phyloP scores from a whole-genome alignment of 2,113 vertebrate species.

The Cranoglanis bouderius region DNA sequence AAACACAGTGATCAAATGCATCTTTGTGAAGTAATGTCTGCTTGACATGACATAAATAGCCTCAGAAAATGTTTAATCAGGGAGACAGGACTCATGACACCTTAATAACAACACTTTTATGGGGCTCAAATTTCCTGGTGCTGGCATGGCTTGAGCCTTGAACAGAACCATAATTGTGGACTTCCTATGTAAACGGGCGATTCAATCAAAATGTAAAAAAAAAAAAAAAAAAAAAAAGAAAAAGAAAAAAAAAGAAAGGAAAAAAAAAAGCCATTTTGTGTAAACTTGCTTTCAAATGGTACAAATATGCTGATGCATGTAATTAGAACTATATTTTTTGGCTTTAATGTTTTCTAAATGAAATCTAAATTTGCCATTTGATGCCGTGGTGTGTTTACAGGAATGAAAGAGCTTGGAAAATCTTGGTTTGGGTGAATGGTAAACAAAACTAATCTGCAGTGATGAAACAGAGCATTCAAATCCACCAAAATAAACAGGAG shows the following conservation, averaged over 20 bases:
- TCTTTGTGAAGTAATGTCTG: slow-evolving; percentile 52
- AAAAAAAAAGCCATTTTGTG: slow-evolving; percentile 44
- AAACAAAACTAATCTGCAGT: slow-evolving; percentile 57
- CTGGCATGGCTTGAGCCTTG: slow-evolving; percentile 41
- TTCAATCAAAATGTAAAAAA: slow-evolving; percentile 54
- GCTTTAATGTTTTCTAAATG: slow-evolving; percentile 47
- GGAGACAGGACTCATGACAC: slow-evolving; percentile 55
- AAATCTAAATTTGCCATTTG: slow-evolving; percentile 48
- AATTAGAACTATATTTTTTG: slow-evolving; percentile 55
- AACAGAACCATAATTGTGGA: slow-evolving; percentile 55
- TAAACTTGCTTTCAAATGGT: slow-evolving; percentile 53
- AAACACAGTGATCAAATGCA: slow-evolving; percentile 52
- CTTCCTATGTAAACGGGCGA: slow-evolving; percentile 53
- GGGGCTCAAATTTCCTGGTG: slow-evolving; percentile 45
- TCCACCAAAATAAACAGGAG: slow-evolving; percentile 53
- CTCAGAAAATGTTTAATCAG: slow-evolving; percentile 53
- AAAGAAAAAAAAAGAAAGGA: slow-evolving; percentile 35
- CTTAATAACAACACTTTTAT: slow-evolving; percentile 54
- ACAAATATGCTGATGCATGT: slow-evolving; percentile 52
- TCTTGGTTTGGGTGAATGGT: slow-evolving; percentile 50
- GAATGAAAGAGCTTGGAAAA: slow-evolving; percentile 52
- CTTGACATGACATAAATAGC: slow-evolving; percentile 54
- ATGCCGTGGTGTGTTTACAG: slow-evolving; percentile 51
- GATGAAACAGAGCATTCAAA: slow-evolving; percentile 52
- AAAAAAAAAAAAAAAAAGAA: slow-evolving; percentile 48